Base-by-base conservation (phyloP, 2,888 invertebrate genomes). In the Theodoxus fluviatilis region DNA sequence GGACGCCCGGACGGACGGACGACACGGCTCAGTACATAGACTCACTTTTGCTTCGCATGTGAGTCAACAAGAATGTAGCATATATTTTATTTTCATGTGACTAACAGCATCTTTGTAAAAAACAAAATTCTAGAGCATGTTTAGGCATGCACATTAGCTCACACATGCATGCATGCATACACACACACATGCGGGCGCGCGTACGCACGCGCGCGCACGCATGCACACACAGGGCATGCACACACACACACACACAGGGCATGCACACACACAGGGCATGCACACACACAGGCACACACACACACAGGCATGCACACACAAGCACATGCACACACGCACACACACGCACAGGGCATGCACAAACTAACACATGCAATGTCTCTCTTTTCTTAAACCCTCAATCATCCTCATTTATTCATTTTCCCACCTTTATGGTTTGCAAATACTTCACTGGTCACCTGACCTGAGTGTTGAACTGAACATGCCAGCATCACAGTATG, bases 1-100 rank as follows among this genome's bases (percentile, higher is more conserved):
- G 38, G n/a, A 64, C 64, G 38, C 9, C 35, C 64, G 38, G 31
- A 64, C 64, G 15, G 9, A 64, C 64, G 38, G 31, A 64, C 52
- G 22, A 52, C 52, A 52, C 52, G 22, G n/a, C 15, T 25, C 15
- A 18, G 22, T 25, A 52, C 52, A 52, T 25, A 52, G n/a, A 52
- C 52, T n/a, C 52, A 52, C 52, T n/a, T n/a, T n/a, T n/a, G n/a
- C n/a, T n/a, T n/a, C n/a, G n/a, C n/a, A n/a, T n/a, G n/a, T n/a
- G n/a, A n/a, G n/a, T n/a, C 22, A 7, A 18, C 43, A 43, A 43
- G 9, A 43, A 18, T 9, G 43, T 43, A 12, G 43, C 43, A 43
- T 43, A 43, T 12, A 43, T 43, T 43, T 12, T 43, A 12, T 43
- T 12, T 12, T 43, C 43, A n/a, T n/a, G n/a, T n/a, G n/a, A n/a